Evolutionary conservation across 2,113 vertebrate species (phyloP), one percentile per base, ranked within the genome.

Genomic region (Gopherus evgoodei): DNA sequence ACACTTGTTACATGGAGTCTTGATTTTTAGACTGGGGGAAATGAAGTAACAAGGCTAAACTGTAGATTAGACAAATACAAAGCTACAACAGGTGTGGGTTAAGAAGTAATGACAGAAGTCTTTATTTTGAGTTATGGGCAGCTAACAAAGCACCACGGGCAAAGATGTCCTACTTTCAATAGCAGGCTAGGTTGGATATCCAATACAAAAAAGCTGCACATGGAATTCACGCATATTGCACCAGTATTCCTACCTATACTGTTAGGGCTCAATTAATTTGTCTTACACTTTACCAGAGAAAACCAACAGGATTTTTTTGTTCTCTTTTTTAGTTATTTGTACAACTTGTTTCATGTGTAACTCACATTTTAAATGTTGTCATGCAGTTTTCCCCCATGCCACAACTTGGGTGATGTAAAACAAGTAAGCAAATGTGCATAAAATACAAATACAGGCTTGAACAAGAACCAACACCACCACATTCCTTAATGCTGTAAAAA

Each of bases 21-120:
- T 83, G 75, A 95, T 88, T 95, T 88, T 87, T 91, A 57, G 87
- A 57, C 72, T 72, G n/a, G 72, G 42, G 47, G 44, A 93, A 78
- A 95, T 49, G 81, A 94, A 92, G 92, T 91, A 96, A 87, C n/a
- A 22, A 86, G 81, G 90, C 83, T 86, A 90, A 95, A 93, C 65
- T 25, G 50, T 69, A 87, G 86, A 84, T 92, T 1, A 84, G 62
- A 94, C 21, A 38, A 0, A 0, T 54, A 75, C 65, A 87, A 83
- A 85, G 21, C 65, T 95, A 81, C 62, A 47, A 78, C 78, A 69
- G 93, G n/a, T 1, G 62, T 47, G 89, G 65, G 31, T 44, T 95
- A 85, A 81, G 89, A 84, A 1, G 2, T 31, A 52, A 87, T 59
- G 57, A 83, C 80, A 86, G 62, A 90, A 57, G 69, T 0, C 1